Evolutionary conservation across 2,888 invertebrate species (phyloP).

Genomic region (Trichogramma evanescens): DNA sequence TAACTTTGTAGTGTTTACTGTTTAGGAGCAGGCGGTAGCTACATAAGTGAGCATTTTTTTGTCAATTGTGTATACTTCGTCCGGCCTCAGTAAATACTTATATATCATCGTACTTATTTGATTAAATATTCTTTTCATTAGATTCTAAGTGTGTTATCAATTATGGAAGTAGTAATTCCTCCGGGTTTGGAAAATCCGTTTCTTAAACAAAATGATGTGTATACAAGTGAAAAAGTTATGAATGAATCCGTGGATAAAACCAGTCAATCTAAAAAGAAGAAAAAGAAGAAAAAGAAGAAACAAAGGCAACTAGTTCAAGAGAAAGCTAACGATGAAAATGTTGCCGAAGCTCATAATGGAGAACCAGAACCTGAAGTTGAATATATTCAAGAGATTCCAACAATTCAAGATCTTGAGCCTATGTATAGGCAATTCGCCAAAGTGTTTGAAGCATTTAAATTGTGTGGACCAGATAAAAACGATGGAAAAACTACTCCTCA

Average conservation of each 20-base stretch:
- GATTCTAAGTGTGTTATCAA: too few relatives aligned
- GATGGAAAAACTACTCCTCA: conserved; percentile 51
- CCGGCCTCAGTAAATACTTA: too few relatives aligned
- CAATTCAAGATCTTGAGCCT: conserved; percentile 81
- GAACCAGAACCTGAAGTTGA: conserved; percentile 44
- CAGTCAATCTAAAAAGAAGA: conserved; percentile 38
- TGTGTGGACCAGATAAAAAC: conserved; percentile 61
- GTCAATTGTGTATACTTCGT: too few relatives aligned
- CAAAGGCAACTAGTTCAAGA: conserved; percentile 59
- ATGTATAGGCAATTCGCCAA: conserved; percentile 89
- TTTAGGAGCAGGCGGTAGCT: too few relatives aligned
- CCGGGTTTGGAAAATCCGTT: conserved; percentile 18
- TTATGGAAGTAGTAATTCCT: conserved; percentile 7
- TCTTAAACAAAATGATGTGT: not conserved
- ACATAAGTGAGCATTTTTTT: too few relatives aligned
- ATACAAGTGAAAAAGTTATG: not conserved
- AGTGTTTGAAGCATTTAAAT: conserved; percentile 87
- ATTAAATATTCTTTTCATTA: too few relatives aligned
- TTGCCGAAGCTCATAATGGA: conserved; percentile 39
- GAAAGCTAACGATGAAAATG: conserved; percentile 39
- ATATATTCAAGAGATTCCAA: conserved; percentile 77
- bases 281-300: conserved; percentile 55
- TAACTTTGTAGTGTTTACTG: too few relatives aligned
- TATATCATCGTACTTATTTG: too few relatives aligned
- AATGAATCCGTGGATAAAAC: not conserved